Evolutionary conservation across 2,888 invertebrate species (phyloP), one percentile per base, ranked within the genome.

Genomic region (Cosmopolites sordidus): DNA sequence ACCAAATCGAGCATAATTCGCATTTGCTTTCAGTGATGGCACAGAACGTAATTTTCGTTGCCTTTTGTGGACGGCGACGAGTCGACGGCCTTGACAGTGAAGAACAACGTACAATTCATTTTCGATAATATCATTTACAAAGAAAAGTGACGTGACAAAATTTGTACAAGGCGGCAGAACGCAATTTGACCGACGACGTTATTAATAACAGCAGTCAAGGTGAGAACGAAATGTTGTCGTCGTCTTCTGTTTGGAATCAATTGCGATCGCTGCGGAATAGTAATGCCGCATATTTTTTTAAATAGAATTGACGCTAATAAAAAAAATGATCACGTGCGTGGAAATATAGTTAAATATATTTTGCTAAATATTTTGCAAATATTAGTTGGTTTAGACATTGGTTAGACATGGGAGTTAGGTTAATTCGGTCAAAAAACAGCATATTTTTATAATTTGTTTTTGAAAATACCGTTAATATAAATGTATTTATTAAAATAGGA

Each of bases 101-200:
- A 40, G 47, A 47, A 39, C 39, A 47, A 39, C 18, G 1, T 9
- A 38, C 18, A 38, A 38, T 47, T 47, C 15, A 40, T 40, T 47
- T 47, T 40, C 40, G 38, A 47, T 47, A 33, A 33, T 40, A 47
- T 17, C 37, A 39, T 22, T 39, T 47, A 47, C 39, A 47, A 16
- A 22, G 47, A 47, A 47, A 47, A 40, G 39, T 47, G 47, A 47
- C 47, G 47, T 27, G 47, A 18, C 27, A 18, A 47, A 16, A 39
- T 46, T 39, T 12, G 47, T 27, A 38, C 38, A 27, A 38, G 14
- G 37, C 45, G 37, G 12, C 38, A 1, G 22, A 29, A 37, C 27
- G 47, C 27, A 27, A 29, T 15, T 33, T 18, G 33, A 11, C 33
- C 33, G 33, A 4, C 11, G 33, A 5, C 11, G 38, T 16, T 33